A percentile compares a stretch with the other conserved stretches of the same genome.
Evolutionary conservation across 37 sponge, comb jelly and placozoan species (phyloP).

Genomic region (Eunapius fragilis): DNA sequence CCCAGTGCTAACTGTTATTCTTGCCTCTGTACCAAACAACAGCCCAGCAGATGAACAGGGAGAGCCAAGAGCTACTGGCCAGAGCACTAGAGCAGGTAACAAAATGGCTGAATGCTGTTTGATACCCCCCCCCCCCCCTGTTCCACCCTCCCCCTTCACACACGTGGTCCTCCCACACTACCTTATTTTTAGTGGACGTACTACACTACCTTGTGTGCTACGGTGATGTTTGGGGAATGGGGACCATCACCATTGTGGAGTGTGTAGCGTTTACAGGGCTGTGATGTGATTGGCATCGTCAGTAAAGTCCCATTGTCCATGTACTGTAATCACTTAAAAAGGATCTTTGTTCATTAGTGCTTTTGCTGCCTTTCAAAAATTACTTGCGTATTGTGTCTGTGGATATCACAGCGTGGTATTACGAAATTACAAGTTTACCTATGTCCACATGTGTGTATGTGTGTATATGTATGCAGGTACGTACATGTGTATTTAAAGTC

Average conservation of each 20-base stretch:
- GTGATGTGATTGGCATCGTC: too few species aligned
- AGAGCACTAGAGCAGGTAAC: constrained; percentile 90
- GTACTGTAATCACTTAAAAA: too few species aligned
- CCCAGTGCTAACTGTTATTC: neutral
- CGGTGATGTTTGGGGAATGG: too few species aligned
- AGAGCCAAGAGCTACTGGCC: constrained; percentile 85
- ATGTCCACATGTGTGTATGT: neutral
- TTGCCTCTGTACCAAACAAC: neutral
- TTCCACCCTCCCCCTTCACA: neutral
- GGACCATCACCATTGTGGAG: too few species aligned
- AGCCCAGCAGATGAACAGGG: constrained; percentile 87
- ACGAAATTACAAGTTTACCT: neutral
- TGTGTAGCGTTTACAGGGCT: too few species aligned
- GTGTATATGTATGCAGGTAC: neutral
- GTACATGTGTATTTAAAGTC: neutral
- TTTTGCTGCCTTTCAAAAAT: too few species aligned
- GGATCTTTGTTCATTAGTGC: too few species aligned
- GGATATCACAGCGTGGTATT: neutral
- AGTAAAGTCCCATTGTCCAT: too few species aligned
- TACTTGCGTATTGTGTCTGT: neutral
- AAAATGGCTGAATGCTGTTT: neutral
- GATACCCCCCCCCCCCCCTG: too few species aligned
- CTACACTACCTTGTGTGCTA: too few species aligned
- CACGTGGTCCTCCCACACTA: neutral
- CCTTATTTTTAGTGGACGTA: neutral